These are phyloP conservation scores for Oscheius sp. DNA, from an alignment of 2,888 invertebrate species.

Conservation along the genomic window DNA sequence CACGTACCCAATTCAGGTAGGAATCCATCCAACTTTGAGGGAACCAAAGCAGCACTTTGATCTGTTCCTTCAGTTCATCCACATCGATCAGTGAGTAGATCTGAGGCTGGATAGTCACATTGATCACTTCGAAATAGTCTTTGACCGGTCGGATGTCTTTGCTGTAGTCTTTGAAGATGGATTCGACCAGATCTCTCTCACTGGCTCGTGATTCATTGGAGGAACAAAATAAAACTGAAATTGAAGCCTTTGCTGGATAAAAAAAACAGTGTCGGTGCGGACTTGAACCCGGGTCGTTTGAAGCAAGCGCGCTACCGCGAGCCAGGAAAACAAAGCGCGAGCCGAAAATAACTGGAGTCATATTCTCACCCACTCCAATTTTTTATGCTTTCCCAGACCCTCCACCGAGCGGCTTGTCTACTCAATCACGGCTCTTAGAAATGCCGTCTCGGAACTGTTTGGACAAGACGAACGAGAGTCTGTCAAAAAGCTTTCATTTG, in stretches of 20 bases:
- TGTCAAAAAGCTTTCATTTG: neutral
- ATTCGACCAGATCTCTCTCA: constrained; percentile 51
- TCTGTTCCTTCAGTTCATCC: constrained; percentile 61
- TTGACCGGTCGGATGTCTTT: constrained; percentile 54
- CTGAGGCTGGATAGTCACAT: constrained; percentile 61
- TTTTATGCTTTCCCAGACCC: constrained; percentile 10
- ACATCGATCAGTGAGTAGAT: constrained; percentile 61
- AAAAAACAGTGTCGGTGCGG: no score
- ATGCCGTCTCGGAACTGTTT: constrained; percentile 6
- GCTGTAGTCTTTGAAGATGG: constrained; percentile 50
- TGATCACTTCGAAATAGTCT: constrained; percentile 53
- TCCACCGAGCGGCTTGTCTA: neutral
- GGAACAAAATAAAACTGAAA: neutral
- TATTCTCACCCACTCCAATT: neutral
- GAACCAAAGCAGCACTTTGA: constrained; percentile 61
- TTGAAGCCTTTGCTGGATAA: neutral
- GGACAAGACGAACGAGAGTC: neutral
- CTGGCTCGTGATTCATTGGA: constrained; percentile 13
- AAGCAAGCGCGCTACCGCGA: no score
- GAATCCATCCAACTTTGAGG: constrained; percentile 64
- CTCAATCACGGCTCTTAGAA: neutral
- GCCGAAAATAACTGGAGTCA: no score
- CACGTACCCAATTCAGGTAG: constrained; percentile 47
- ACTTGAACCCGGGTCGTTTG: no score
- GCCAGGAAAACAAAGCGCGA: no score